Evolutionary conservation across 2,888 invertebrate species (phyloP), one percentile per base, ranked within the genome.

Genomic region (Tethea ocularis): DNA sequence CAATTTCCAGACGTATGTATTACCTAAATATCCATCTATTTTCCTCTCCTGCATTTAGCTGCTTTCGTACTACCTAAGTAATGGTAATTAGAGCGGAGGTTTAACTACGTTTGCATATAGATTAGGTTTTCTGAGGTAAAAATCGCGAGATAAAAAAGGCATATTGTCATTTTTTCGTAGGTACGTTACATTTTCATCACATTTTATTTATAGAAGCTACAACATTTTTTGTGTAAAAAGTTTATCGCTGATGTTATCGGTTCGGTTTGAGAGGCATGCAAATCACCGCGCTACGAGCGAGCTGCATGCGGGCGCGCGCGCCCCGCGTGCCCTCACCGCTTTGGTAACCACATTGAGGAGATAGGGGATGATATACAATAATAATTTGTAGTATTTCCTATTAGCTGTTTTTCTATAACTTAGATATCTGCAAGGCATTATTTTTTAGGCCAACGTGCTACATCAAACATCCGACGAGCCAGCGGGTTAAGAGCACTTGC

Each of bases 301-400:
- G 73, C 66, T 66, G 61, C 75, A 88, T 87, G 87, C 88, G 90
- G 89, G 89, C 74, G 87, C 88, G 90, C 89, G 89, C 75, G 64
- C 61, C 62, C 63, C 71, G 66, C 72, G 60, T 66, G 69, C 60
- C 74, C 74, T 74, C 78, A 82, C 80, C 76, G 70, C 74, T 72
- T 59, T 61, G 52, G 61, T 46, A 63, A 72, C 68, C 74, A 67
- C 65, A 61, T 57, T 8, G 71, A 62, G 82, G 75, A 79, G 70
- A 61, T 56, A 29, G 56, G 71, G 71, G 29, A 66, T 7, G 10
- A 46, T 46, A 29, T 62, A 52, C 36, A 24, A 22, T 55, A 17
- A 15, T 20, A 20, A 10, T 46, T 46, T 46, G 17, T 41, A 17
- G 5, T 41, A 41, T 41, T 29, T 29, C 8, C 3, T 26, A 26